Evolutionary conservation across 2,888 invertebrate genomes (phyloP).

Genomic region (Petrophora chlorosata): DNA sequence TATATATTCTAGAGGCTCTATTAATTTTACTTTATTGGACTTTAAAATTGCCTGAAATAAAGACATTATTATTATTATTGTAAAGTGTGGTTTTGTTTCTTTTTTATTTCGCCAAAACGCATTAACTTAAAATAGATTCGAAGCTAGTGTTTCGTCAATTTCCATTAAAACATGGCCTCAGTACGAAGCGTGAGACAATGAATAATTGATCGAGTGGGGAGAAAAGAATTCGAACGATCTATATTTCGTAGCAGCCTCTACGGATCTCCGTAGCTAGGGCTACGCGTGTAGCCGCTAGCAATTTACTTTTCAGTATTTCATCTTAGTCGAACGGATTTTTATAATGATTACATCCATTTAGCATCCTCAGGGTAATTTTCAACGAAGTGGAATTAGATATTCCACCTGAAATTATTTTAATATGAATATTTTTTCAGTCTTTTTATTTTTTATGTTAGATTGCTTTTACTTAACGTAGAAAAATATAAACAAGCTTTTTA

Average conservation of each 20-base stretch:
- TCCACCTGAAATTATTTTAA: not conserved
- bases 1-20: no score
- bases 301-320: slow-evolving; percentile 3
- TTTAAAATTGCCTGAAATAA: no score
- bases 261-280: not conserved
- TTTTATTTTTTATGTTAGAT: not conserved
- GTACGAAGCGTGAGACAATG: not conserved
- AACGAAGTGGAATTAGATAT: not conserved
- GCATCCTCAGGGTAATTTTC: slow-evolving; percentile 9
- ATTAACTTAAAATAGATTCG: no score
- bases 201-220: slow-evolving; percentile 14
- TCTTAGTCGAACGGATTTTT: slow-evolving; percentile 10
- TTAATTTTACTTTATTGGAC: no score
- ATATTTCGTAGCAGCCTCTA: slow-evolving; percentile 24
- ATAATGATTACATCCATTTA: slow-evolving; percentile 20
- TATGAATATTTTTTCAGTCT: not conserved
- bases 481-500: not conserved
- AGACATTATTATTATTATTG: no score
- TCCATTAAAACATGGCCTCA: slow-evolving; percentile 9
- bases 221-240: slow-evolving; percentile 2
- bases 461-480: not conserved
- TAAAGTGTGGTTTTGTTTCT: no score
- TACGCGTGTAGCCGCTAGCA: slow-evolving; percentile 14
- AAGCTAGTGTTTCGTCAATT: no score
- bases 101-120: no score